Conservation (phyloP, 2,113 vertebrate species). For the Vimba vimba region DNA sequence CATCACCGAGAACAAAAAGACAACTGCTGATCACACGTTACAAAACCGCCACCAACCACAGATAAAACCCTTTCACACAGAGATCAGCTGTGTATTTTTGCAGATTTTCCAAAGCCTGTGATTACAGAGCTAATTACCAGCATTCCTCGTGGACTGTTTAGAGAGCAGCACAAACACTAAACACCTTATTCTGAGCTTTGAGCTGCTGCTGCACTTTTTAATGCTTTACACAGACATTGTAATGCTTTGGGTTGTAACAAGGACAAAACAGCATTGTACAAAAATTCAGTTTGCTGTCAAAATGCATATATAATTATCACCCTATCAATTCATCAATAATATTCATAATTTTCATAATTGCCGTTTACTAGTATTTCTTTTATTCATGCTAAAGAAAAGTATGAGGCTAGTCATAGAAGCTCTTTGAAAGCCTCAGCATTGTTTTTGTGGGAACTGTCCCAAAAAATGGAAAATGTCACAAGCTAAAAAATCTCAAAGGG, state of each 20-base stretch:
- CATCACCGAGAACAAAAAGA: conserved; percentile 11
- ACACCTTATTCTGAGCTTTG: conserved; percentile 56
- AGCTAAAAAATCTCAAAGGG: background rate
- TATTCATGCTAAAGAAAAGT: background rate
- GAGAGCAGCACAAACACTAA: conserved; percentile 68
- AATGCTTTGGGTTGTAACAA: conserved; percentile 10
- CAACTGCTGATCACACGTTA: conserved; percentile 23
- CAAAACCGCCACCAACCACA: background rate
- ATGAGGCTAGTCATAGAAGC: background rate
- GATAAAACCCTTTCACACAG: conserved; percentile 27
- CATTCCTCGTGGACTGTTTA: conserved; percentile 45
- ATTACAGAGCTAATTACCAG: conserved; percentile 31
- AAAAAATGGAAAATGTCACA: conserved; percentile 21
- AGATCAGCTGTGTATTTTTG: conserved; percentile 4
- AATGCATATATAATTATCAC: background rate
- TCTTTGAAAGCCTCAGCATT: background rate
- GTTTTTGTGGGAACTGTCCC: background rate
- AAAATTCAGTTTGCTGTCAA: background rate
- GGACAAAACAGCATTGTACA: background rate
- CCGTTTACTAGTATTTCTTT: no score
- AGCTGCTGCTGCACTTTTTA: background rate
- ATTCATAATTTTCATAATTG: no score
- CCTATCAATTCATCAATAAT: background rate
- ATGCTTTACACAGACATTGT: background rate
- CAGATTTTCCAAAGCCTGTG: conserved; percentile 31